Percentiles rank a stretch among this genome's conserved stretches.
Evolutionary conservation across 2,888 invertebrate species (phyloP).

Genomic region (Xiphydria camelus): DNA sequence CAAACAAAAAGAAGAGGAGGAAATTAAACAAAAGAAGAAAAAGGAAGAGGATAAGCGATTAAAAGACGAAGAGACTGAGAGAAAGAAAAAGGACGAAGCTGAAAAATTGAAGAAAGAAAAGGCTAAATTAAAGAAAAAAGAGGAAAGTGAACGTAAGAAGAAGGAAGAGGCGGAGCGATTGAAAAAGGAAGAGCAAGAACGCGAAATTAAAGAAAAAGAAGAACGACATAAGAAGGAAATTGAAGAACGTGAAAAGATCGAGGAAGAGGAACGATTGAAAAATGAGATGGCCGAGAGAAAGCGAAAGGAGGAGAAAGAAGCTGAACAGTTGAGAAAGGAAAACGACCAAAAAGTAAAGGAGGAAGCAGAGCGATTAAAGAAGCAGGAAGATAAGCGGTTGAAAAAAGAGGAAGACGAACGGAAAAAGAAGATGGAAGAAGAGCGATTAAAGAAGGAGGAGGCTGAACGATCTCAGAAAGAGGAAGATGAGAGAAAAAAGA

Average conservation of each 20-base stretch:
- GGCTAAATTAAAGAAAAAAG: slow-evolving; percentile 17
- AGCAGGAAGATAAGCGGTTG: slow-evolving; percentile 24
- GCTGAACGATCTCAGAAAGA: slow-evolving; percentile 25
- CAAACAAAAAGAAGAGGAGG: slow-evolving; percentile 18
- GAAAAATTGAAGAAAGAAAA: slow-evolving; percentile 18
- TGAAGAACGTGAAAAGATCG: slow-evolving; percentile 35
- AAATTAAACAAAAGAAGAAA: slow-evolving; percentile 16
- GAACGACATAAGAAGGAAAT: slow-evolving; percentile 22
- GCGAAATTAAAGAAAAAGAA: slow-evolving; percentile 15
- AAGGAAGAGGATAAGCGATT: slow-evolving; percentile 19
- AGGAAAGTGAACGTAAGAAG: slow-evolving; percentile 21
- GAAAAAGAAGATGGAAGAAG: slow-evolving; percentile 18
- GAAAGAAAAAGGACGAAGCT: slow-evolving; percentile 10
- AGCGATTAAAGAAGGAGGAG: slow-evolving; percentile 23
- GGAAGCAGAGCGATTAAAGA: slow-evolving; percentile 26
- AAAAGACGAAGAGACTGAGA: slow-evolving; percentile 16
- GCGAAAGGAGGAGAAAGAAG: slow-evolving; percentile 41
- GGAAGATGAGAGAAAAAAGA: slow-evolving; percentile 23
- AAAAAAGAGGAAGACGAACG: slow-evolving; percentile 20
- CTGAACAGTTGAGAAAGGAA: slow-evolving; percentile 50
- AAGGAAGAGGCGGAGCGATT: slow-evolving; percentile 20
- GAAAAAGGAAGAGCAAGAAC: slow-evolving; percentile 22
- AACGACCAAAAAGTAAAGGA: slow-evolving; percentile 46
- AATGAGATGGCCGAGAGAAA: slow-evolving; percentile 42
- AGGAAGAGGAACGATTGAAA: slow-evolving; percentile 37